A percentile compares a stretch with the other conserved stretches of the same genome.
Evolutionary conservation across 2,888 invertebrate species (phyloP).

Genomic region (Epirrhoe alternata): DNA sequence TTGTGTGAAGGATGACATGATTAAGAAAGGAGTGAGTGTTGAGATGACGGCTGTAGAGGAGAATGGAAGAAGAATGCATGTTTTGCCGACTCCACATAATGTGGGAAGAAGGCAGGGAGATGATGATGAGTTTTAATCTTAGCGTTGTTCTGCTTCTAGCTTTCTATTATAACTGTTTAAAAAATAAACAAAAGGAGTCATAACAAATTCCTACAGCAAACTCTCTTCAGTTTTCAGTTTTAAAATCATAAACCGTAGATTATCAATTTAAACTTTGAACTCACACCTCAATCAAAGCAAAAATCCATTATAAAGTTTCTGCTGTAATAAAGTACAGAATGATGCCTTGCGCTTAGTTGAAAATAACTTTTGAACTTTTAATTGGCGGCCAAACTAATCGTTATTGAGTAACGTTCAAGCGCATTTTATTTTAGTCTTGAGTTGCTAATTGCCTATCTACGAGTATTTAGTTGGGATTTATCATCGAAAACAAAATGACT

Average conservation of each 20-base stretch:
- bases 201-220: too few relatives aligned
- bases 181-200: too few relatives aligned
- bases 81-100: too few relatives aligned
- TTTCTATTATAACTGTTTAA: too few relatives aligned
- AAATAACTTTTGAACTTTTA: conserved; percentile 12
- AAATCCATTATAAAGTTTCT: conserved; percentile 16
- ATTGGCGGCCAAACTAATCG: neutral
- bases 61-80: too few relatives aligned
- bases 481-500: neutral
- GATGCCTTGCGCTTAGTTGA: neutral
- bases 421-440: neutral
- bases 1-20: too few relatives aligned
- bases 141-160: too few relatives aligned
- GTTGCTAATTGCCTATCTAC: neutral
- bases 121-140: too few relatives aligned
- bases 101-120: too few relatives aligned
- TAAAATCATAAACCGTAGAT: neutral
- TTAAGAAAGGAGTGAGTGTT: too few relatives aligned
- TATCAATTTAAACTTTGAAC: neutral
- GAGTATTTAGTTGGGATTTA: neutral
- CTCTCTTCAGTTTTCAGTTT: too few relatives aligned
- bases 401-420: neutral
- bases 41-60: too few relatives aligned
- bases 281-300: conserved; percentile 12
- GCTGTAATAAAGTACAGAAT: neutral